These are phyloP conservation scores for Harmothoe impar DNA, from an alignment of 2,888 invertebrate genomes.

Conservation along the genomic window DNA sequence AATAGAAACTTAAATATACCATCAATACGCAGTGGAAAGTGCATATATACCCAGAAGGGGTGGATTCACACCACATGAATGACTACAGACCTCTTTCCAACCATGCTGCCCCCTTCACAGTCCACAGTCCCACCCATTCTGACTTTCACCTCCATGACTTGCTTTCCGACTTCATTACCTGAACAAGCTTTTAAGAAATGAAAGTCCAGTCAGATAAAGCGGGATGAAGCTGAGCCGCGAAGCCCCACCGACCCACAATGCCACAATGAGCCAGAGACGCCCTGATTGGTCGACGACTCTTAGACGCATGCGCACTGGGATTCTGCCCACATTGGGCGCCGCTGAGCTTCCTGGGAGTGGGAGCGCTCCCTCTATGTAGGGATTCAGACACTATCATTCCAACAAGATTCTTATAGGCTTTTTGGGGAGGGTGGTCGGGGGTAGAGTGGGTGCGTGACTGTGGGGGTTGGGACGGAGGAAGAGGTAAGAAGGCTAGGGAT, in stretches of 20 bases:
- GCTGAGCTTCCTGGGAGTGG: not conserved
- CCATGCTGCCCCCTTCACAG: too few species aligned
- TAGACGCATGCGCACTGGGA: constrained; percentile 36
- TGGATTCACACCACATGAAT: too few species aligned
- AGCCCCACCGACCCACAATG: constrained; percentile 29
- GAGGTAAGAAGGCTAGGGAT: not conserved
- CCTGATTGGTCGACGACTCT: constrained; percentile 44
- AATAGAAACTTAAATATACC: too few species aligned
- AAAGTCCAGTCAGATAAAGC: constrained; percentile 58
- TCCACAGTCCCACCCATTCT: not conserved
- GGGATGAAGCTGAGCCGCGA: constrained; percentile 46
- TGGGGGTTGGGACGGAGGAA: not conserved
- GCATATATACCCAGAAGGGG: too few species aligned
- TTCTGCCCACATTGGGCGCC: constrained; percentile 17
- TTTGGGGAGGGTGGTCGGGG: not conserved
- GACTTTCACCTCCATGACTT: not conserved
- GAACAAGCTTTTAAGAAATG: constrained; percentile 50
- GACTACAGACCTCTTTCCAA: too few species aligned
- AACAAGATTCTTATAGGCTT: constrained; percentile 37
- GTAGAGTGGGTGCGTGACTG: not conserved
- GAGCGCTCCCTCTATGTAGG: constrained; percentile 24
- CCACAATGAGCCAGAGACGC: constrained; percentile 31
- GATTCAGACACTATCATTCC: constrained; percentile 50
- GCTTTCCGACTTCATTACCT: constrained; percentile 50
- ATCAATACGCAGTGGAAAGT: too few species aligned